Base-by-base conservation (phyloP, 2,113 vertebrate species). In the Lagopus muta region DNA sequence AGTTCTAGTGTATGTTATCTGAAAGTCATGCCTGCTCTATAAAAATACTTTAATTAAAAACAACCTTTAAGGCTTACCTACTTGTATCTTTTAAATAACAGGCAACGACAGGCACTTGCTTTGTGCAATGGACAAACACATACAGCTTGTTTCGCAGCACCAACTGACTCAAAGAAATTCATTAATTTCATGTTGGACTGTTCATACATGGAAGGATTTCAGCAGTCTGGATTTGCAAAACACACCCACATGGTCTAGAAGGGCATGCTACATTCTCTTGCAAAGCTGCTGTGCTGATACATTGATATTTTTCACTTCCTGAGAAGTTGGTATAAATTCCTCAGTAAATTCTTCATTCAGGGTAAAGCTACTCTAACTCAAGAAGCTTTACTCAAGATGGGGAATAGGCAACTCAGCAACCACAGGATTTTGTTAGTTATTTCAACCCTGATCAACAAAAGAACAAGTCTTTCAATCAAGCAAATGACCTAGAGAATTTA, bases 171-270 rank as follows among this genome's bases (percentile, higher is more conserved):
- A 18, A 47, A 30, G 28, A 65, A 34, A 54, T 7, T n/a, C 27
- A 20, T 27, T 10, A 2, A 61, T 58, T 87, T 87, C 10, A 19
- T 1, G 0, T 0, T 3, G 54, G 30, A 19, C 36, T 34, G 22
- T 13, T 69, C 47, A 25, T 22, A 5, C 0, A 4, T 4, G 0
- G 3, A 8, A 58, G 36, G 45, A 13, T 0, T 30, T 45, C 18
- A 15, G 32, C 22, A 72, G 30, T 0, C 1, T 34, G 48, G 48
- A 50, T 12, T 22, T 30, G 28, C 52, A 55, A 25, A 54, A 54
- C 25, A 25, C 15, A 48, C 7, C n/a, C 38, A 40, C 22, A 58
- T 4, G 8, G 64, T 64, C 73, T 34, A 22, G 27, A 40, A 55
- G 60, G 13, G 8, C 24, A 7, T 1, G 3, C 22, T 38, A 15